These are phyloP conservation scores for Lithobates pipiens DNA, from an alignment of 2,797 vertebrate species.

Conservation along the genomic window DNA sequence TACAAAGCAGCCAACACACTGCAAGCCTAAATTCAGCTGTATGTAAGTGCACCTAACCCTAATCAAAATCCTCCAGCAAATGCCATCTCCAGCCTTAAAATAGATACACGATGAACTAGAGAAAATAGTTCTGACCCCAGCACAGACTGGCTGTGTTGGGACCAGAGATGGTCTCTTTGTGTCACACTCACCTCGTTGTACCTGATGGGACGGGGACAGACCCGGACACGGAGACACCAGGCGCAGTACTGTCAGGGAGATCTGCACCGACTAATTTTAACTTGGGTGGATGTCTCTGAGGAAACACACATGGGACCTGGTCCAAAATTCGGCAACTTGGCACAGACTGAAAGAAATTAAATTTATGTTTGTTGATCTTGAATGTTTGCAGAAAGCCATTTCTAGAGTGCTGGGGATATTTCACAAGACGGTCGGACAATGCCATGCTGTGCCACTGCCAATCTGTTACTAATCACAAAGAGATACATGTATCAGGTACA, in stretches of 20 bases:
- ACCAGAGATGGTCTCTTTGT: too few relatives aligned
- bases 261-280: neutral
- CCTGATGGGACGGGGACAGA: neutral
- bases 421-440: conserved; percentile 11
- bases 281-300: conserved; percentile 11
- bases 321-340: conserved; percentile 32
- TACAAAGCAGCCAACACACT: too few relatives aligned
- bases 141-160: too few relatives aligned
- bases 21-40: too few relatives aligned
- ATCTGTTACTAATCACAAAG: neutral
- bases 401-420: neutral
- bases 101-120: too few relatives aligned
- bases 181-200: too few relatives aligned
- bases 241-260: too few relatives aligned
- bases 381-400: conserved; percentile 16
- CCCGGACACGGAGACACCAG: neutral
- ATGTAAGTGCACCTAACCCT: too few relatives aligned
- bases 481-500: neutral
- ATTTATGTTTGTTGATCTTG: conserved; percentile 18
- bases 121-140: too few relatives aligned
- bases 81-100: too few relatives aligned
- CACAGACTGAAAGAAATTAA: conserved; percentile 8
- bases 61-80: too few relatives aligned
- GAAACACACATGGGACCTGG: conserved; percentile 8
- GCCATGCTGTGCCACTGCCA: conserved; percentile 7